Evolutionary conservation across 2,113 vertebrate genomes (phyloP), one percentile per base, ranked within the genome.

Genomic region (Scophthalmus maximus): DNA sequence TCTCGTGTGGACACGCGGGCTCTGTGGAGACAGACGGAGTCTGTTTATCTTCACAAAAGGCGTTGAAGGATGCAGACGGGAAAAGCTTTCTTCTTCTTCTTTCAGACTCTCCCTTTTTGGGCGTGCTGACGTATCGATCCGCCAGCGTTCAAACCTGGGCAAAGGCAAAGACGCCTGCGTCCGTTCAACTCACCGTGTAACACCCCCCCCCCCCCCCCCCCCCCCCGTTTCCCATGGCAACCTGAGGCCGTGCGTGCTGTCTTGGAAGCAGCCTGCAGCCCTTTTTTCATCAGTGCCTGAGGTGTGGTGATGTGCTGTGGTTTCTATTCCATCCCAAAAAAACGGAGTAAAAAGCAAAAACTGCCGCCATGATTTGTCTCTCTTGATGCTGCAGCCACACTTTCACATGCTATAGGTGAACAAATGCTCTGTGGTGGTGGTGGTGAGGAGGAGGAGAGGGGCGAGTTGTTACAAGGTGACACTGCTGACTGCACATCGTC

Each of bases 141-240:
- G 4, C 34, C 50, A 34, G 61, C 22, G n/a, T 53, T 84, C 77
- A 74, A 51, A 87, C 79, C 81, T 59, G 53, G 55, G 72, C 75
- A 23, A 77, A 72, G 70, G 46, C 70, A 50, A 68, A 71, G 76
- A 73, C 72, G 27, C 47, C 60, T 74, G 60, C 64, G 83, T 79
- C 79, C 51, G 2, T 23, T 82, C 75, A 20, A 22, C 82, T 78
- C 25, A 8, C 69, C 42, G 27, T 77, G 76, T 57, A 79, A 44
- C 18, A 5, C 18, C 42, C 18, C 18, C 18, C 42, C 32, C 32
- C 32, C 32, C 32, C 32, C 32, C 9, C 32, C 32, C 32, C 32
- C 32, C 9, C 68, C 64, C 61, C 14, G 64, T 88, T 92, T 88
- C 52, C 91, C 89, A 87, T 91, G 82, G 89, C 80, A 91, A 93